Evolutionary conservation across 2,888 invertebrate genomes (phyloP).

Genomic region (Cheilosia urbana): DNA sequence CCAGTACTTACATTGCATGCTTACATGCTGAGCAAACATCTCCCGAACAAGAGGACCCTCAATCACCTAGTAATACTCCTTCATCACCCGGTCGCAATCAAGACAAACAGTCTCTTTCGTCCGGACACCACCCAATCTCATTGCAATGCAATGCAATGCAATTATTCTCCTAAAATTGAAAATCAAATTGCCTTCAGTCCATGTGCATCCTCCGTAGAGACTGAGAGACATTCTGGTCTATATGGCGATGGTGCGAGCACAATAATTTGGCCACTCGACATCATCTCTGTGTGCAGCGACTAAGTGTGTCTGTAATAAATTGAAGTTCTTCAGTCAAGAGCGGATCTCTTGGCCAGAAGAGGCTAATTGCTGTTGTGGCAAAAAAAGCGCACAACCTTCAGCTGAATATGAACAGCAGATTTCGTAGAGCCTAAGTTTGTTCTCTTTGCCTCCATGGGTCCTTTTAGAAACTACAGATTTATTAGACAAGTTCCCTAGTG

Average conservation of each 20-base stretch:
- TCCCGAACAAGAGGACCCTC: neutral
- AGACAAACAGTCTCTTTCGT: neutral
- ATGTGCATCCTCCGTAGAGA: neutral
- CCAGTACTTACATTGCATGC: too few relatives aligned
- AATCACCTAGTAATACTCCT: neutral
- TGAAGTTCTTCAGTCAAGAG: constrained; percentile 24
- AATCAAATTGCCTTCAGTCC: constrained; percentile 40
- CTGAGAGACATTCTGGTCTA: neutral
- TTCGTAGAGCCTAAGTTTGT: neutral
- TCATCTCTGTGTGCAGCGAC: neutral
- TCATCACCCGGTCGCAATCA: constrained; percentile 5
- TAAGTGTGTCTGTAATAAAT: constrained; percentile 24
- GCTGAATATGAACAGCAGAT: constrained; percentile 4
- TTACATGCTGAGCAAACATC: neutral
- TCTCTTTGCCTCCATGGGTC: neutral
- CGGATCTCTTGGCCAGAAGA: constrained; percentile 2
- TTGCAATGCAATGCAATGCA: constrained; percentile 14
- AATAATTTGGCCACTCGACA: constrained; percentile 26
- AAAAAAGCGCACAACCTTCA: constrained; percentile 9
- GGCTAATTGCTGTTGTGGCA: constrained; percentile 19
- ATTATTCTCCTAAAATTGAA: constrained; percentile 41
- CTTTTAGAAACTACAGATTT: constrained; percentile 17
- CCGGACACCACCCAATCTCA: neutral
- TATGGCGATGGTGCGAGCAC: constrained; percentile 1
- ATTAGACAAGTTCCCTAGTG: constrained; percentile 22